Percentiles rank a stretch among this genome's conserved stretches.
Conservation (phyloP, 2,113 vertebrate species). For the Cynoglossus semilaevis region DNA sequence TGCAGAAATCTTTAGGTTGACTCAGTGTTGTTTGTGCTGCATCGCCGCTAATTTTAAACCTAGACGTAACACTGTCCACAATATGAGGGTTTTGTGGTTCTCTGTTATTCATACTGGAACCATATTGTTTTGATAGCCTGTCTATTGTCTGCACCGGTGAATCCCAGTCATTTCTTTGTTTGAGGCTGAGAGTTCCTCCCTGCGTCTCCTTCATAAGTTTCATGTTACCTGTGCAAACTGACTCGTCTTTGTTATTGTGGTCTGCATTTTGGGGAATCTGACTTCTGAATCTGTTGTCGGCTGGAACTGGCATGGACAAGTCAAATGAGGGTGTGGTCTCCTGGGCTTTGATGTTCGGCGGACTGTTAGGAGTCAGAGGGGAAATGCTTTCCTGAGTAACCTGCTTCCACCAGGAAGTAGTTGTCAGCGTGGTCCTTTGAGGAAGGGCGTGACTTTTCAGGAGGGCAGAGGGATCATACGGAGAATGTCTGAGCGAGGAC, state of each 20-base stretch:
- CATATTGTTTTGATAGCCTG: conserved; percentile 9
- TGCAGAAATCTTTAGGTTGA: conserved; percentile 28
- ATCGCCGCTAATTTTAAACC: conserved; percentile 48
- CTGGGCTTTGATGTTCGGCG: conserved; percentile 20
- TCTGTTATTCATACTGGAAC: conserved; percentile 37
- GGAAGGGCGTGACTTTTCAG: conserved; percentile 32
- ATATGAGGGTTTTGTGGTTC: conserved; percentile 37
- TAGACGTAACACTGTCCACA: conserved; percentile 21
- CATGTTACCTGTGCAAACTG: conserved; percentile 31
- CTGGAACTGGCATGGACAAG: conserved; percentile 5
- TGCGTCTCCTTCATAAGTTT: conserved; percentile 32
- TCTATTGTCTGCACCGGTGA: conserved; percentile 24
- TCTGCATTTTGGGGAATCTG: conserved; percentile 27
- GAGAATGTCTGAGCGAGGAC: conserved; percentile 22
- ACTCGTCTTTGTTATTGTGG: conserved; percentile 36
- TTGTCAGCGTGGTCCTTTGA: conserved; percentile 44
- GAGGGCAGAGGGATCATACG: conserved; percentile 22
- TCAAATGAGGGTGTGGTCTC: conserved; percentile 16
- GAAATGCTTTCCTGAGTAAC: conserved; percentile 38
- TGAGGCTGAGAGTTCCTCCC: conserved; percentile 14
- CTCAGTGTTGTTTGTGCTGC: conserved; percentile 12
- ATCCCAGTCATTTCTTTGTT: conserved; percentile 25
- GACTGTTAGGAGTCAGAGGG: conserved; percentile 8
- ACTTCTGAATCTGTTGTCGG: conserved; percentile 26
- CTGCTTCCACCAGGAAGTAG: conserved; percentile 59